Evolutionary conservation across 2,888 invertebrate genomes (phyloP).

Genomic region (Selenia dentaria): DNA sequence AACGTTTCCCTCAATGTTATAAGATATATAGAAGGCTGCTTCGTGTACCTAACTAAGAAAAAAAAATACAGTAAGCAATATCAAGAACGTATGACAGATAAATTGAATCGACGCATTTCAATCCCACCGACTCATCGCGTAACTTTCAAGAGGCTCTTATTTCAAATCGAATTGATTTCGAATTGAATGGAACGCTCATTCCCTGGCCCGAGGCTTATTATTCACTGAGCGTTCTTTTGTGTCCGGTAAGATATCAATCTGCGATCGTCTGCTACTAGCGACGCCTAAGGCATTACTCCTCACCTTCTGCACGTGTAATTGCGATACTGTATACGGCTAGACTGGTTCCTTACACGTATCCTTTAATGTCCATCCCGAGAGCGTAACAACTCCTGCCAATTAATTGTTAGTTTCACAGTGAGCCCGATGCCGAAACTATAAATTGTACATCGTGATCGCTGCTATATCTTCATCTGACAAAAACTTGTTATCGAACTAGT

Average conservation of each 20-base stretch:
- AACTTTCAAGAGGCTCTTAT: slow-evolving; percentile 28
- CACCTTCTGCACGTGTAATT: slow-evolving; percentile 68
- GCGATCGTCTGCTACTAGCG: slow-evolving; percentile 59
- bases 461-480: slow-evolving; percentile 48
- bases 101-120: slow-evolving; percentile 22
- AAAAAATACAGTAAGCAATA: slow-evolving; percentile 17
- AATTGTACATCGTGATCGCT: slow-evolving; percentile 42
- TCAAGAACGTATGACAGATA: slow-evolving; percentile 19
- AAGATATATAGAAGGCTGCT: no score
- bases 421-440: slow-evolving; percentile 57
- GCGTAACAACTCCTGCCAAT: slow-evolving; percentile 64
- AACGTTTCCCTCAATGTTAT: no score
- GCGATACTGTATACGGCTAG: slow-evolving; percentile 64
- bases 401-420: slow-evolving; percentile 59
- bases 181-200: slow-evolving; percentile 33
- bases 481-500: slow-evolving; percentile 34
- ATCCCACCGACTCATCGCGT: slow-evolving; percentile 23
- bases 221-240: slow-evolving; percentile 75
- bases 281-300: slow-evolving; percentile 63
- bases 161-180: slow-evolving; percentile 31
- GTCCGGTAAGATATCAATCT: slow-evolving; percentile 75
- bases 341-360: slow-evolving; percentile 55
- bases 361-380: slow-evolving; percentile 68
- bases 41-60: background rate
- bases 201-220: slow-evolving; percentile 60